phyloP scores from a whole-genome alignment of 2,888 invertebrate genomes.

The Drosophila leonis region DNA sequence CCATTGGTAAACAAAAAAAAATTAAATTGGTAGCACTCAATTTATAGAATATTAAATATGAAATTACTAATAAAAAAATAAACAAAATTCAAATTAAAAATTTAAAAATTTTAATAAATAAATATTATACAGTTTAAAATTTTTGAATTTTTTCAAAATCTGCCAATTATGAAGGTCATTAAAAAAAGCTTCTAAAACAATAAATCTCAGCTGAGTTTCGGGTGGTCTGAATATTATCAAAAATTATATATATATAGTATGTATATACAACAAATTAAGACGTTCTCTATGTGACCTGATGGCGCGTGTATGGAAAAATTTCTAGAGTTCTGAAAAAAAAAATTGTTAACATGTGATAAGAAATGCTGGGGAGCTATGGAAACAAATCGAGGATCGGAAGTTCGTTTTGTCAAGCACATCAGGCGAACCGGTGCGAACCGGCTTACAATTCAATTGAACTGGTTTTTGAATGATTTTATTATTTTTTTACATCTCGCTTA shows the following conservation, averaged over 20 bases:
- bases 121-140: not conserved
- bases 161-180: not conserved
- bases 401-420: conserved; percentile 12
- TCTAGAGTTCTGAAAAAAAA: conserved; percentile 14
- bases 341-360: conserved; percentile 28
- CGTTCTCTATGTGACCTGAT: conserved; percentile 3
- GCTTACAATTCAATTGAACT: conserved; percentile 2
- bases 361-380: conserved; percentile 1
- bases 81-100: not conserved
- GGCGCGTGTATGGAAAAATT: conserved; percentile 52
- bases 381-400: conserved; percentile 39
- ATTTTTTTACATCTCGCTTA: not conserved
- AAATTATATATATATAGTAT: conserved; percentile 1
- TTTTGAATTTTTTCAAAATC: not conserved
- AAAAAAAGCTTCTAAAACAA: not conserved
- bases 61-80: not conserved
- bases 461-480: conserved; percentile 4
- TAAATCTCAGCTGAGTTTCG: conserved; percentile 1
- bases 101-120: too few species aligned
- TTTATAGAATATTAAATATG: too few species aligned
- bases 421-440: conserved; percentile 29
- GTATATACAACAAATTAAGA: conserved; percentile 19
- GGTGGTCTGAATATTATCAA: conserved; percentile 27
- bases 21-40: not conserved
- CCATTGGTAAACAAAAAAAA: not conserved